Evolutionary conservation across 2,888 invertebrate genomes (phyloP), one percentile per base, ranked within the genome.

Genomic region (Zygaena filipendulae): DNA sequence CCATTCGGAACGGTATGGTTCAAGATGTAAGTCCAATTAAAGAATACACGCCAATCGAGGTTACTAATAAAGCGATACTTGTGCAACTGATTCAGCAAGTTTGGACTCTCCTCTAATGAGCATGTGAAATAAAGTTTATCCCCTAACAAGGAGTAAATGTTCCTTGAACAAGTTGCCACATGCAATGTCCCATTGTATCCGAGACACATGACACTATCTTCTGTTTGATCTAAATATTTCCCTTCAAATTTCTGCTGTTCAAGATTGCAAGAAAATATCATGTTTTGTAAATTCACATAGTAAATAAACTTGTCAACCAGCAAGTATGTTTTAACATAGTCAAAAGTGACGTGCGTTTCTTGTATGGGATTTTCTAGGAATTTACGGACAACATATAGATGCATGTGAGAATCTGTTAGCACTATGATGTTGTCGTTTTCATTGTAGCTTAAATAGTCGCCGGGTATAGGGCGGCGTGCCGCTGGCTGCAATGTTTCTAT

Each of bases 31-130:
- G 64, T 52, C 66, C 74, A 70, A 24, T 66, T 57, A 3, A 59
- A 55, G 11, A 63, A 67, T 0, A 62, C 41, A 2, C 59, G 27
- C 71, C 72, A 72, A 11, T 75, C 67, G 1, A 75, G 25, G 2
- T 48, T 45, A n/a, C 66, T 68, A 1, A 75, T 19, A 12, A 74
- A 56, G 16, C 67, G 59, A 25, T 56, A 68, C 18, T 47, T 40
- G 1, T 43, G 41, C 7, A 57, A 27, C 3, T 42, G 38, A 18
- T 59, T 51, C 1, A 57, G 30, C 2, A 69, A 29, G 27, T 67
- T 67, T 0, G 38, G 35, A 3, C 49, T 38, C 0, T 45, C 37
- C 6, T 51, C 51, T 0, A 71, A 25, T 0, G 43, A 27, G 13
- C 51, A 49, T 2, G 31, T 31, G 2, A 47, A 46, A 0, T 45